Evolutionary conservation across 2,888 invertebrate genomes (phyloP).

Genomic region (Cetonia aurata): DNA sequence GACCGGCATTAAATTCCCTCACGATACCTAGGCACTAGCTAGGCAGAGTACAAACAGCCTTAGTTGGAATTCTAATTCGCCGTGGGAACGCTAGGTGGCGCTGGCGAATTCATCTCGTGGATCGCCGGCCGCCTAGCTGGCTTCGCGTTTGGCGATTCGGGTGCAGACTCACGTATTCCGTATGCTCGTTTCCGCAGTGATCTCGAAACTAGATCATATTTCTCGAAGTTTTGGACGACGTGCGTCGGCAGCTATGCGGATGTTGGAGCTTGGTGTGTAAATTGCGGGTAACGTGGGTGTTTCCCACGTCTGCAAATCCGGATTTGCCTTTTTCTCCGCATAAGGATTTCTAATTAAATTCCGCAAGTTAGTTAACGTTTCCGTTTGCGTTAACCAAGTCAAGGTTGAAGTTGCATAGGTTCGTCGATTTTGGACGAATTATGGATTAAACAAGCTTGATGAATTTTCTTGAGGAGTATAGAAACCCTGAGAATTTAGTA

Average conservation of each 20-base stretch:
- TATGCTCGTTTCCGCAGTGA: neutral
- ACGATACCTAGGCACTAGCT: slow-evolving; percentile 3
- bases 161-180: neutral
- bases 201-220: neutral
- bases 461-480: too few species aligned
- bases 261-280: neutral
- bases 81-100: neutral
- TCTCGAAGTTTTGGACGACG: neutral
- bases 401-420: neutral
- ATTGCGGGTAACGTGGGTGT: neutral
- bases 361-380: neutral
- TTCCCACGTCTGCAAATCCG: neutral
- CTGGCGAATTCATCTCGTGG: neutral
- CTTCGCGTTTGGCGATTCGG: neutral
- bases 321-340: neutral
- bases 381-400: neutral
- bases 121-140: neutral
- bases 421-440: too few species aligned
- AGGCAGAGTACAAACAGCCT: too few species aligned
- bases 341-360: slow-evolving; percentile 6
- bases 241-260: neutral
- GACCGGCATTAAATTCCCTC: slow-evolving; percentile 3
- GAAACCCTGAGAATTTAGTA: too few species aligned
- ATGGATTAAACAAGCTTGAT: too few species aligned
- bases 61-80: slow-evolving; percentile 1